Percentiles rank a stretch among this genome's conserved stretches.
Conservation (phyloP, 2,888 invertebrate species). For the Endomychus coccineus region DNA sequence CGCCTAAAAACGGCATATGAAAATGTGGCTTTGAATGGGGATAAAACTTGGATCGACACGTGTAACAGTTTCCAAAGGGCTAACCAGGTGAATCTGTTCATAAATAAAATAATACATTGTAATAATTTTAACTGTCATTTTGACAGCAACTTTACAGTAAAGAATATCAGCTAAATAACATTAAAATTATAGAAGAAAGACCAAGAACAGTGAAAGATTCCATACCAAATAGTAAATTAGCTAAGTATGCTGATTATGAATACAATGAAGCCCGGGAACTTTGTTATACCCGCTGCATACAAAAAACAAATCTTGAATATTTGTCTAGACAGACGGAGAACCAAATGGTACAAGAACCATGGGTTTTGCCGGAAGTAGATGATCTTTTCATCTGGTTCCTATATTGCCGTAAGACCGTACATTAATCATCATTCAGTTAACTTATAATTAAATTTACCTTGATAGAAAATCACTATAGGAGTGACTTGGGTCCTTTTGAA, state of each 20-base stretch:
- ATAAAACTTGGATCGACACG: slow-evolving; percentile 34
- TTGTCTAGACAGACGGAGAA: slow-evolving; percentile 17
- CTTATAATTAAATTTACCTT: too few species aligned
- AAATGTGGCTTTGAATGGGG: slow-evolving; percentile 36
- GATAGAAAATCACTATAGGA: slow-evolving; percentile 12
- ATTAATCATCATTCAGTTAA: too few species aligned
- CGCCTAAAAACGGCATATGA: slow-evolving; percentile 37
- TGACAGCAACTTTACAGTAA: slow-evolving; percentile 34
- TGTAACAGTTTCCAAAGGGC: slow-evolving; percentile 30
- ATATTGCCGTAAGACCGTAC: slow-evolving; percentile 22
- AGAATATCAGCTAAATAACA: slow-evolving; percentile 28
- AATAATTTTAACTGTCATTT: slow-evolving; percentile 17
- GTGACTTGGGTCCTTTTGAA: slow-evolving; percentile 13
- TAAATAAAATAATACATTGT: slow-evolving; percentile 4
- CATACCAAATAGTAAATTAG: slow-evolving; percentile 57
- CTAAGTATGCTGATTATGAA: slow-evolving; percentile 46
- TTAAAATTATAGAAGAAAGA: slow-evolving; percentile 32
- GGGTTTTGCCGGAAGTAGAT: slow-evolving; percentile 54
- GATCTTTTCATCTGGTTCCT: slow-evolving; percentile 34
- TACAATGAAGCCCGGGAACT: slow-evolving; percentile 46
- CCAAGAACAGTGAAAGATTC: slow-evolving; percentile 53
- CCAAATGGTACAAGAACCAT: slow-evolving; percentile 47
- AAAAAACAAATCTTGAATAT: slow-evolving; percentile 18
- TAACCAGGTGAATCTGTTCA: slow-evolving; percentile 32
- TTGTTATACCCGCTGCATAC: slow-evolving; percentile 35